A percentile compares a stretch with the other conserved stretches of the same genome.
Conservation (phyloP, 2,888 invertebrate genomes). For the Nymphalis urticae region DNA sequence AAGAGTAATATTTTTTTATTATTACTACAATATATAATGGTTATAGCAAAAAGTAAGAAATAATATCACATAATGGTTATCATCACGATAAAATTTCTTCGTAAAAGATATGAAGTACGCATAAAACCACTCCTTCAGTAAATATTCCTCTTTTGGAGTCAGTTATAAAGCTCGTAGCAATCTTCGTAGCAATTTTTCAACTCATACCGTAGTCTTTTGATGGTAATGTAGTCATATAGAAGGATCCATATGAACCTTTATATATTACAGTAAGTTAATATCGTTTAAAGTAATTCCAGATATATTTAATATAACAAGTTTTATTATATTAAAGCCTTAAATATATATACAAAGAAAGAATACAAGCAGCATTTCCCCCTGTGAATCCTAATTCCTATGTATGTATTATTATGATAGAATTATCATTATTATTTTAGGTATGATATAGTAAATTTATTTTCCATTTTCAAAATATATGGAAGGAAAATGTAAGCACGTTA, state of each 20-base stretch:
- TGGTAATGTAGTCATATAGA: constrained; percentile 20
- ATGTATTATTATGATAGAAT: too few relatives aligned
- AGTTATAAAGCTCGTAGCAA: constrained; percentile 26
- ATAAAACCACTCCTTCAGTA: constrained; percentile 26
- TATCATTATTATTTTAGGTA: too few relatives aligned
- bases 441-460: too few relatives aligned
- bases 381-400: too few relatives aligned
- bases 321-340: too few relatives aligned
- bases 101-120: constrained; percentile 20
- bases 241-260: background rate
- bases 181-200: constrained; percentile 26
- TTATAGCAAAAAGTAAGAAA: background rate
- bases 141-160: constrained; percentile 23
- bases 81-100: constrained; percentile 20
- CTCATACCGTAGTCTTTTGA: constrained; percentile 17
- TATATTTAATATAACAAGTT: too few relatives aligned
- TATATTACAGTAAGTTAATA: background rate
- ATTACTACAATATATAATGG: background rate
- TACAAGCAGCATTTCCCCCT: too few relatives aligned
- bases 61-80: background rate
- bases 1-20: too few relatives aligned
- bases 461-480: too few relatives aligned
- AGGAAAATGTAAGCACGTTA: too few relatives aligned
- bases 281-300: background rate
- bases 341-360: too few relatives aligned